Conservation (phyloP, 2,113 vertebrate species). For the Podarcis raffonei region DNA sequence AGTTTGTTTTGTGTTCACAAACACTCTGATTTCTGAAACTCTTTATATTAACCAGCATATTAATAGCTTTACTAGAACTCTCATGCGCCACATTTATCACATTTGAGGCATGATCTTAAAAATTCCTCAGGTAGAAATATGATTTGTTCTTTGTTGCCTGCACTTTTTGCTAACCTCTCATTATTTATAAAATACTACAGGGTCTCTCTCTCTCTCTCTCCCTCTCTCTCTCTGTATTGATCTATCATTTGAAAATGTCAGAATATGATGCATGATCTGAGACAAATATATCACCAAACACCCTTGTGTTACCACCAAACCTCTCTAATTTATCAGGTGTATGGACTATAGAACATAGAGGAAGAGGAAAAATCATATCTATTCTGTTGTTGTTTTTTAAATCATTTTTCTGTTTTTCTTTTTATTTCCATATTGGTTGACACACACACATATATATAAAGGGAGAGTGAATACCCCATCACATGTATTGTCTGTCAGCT, state of each 20-base stretch:
- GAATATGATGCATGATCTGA: conserved; percentile 59
- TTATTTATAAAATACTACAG: conserved; percentile 70
- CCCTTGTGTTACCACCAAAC: conserved; percentile 28
- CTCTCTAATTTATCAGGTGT: conserved; percentile 40
- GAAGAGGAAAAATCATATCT: not conserved
- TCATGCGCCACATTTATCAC: conserved; percentile 50
- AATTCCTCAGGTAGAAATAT: conserved; percentile 59
- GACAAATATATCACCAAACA: conserved; percentile 48
- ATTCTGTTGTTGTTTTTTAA: not conserved
- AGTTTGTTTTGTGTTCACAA: not conserved
- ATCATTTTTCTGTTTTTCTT: not conserved
- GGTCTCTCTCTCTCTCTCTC: conserved; percentile 14
- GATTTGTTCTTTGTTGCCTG: conserved; percentile 60
- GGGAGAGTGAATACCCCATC: not conserved
- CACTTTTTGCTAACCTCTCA: conserved; percentile 61
- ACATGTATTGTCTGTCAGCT: not conserved
- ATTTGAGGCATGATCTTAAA: conserved; percentile 55
- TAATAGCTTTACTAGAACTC: conserved; percentile 42
- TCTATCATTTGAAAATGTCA: conserved; percentile 61
- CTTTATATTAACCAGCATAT: not conserved
- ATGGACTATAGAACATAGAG: conserved; percentile 13
- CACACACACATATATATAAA: not conserved
- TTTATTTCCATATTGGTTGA: not conserved
- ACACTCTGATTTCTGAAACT: conserved; percentile 23
- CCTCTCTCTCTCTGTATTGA: conserved; percentile 22